These are phyloP conservation scores for Gambusia yucatana DNA, from an alignment of 2,797 vertebrate genomes.

Conservation along the genomic window DNA sequence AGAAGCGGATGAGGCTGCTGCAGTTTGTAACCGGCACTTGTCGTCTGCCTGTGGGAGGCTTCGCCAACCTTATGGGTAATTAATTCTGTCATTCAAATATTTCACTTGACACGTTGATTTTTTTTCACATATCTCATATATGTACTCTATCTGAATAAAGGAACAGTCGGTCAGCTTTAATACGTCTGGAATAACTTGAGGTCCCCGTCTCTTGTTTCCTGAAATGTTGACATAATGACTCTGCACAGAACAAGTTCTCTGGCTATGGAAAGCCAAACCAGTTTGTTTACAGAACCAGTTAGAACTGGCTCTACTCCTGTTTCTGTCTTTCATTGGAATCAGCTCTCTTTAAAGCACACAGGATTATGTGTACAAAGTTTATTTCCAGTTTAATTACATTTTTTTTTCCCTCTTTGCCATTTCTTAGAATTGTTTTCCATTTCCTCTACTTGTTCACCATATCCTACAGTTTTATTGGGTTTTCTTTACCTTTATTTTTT, in stretches of 20 bases:
- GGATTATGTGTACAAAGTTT: not conserved
- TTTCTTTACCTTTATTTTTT: too few relatives aligned
- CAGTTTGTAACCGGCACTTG: slow-evolving; percentile 99
- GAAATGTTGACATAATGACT: not conserved
- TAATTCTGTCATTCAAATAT: slow-evolving; percentile 2
- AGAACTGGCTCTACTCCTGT: not conserved
- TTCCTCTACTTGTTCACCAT: not conserved
- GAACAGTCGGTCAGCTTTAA: not conserved
- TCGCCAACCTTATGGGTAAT: slow-evolving; percentile 94
- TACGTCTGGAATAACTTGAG: not conserved
- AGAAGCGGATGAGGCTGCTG: slow-evolving; percentile 94
- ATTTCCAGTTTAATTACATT: not conserved
- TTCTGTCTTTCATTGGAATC: not conserved
- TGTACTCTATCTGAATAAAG: too few relatives aligned
- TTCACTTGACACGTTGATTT: not conserved
- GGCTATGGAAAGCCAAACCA: not conserved
- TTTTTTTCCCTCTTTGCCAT: not conserved
- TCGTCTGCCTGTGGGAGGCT: slow-evolving; percentile 93
- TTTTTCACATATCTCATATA: not conserved
- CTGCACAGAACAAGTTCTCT: not conserved
- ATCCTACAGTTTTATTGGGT: not conserved
- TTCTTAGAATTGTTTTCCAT: not conserved
- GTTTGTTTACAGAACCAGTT: not conserved
- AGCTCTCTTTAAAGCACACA: not conserved
- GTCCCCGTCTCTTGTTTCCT: not conserved